A percentile compares a stretch with the other conserved stretches of the same genome.
Conservation (phyloP, 2,888 invertebrate species). For the Selenia dentaria region DNA sequence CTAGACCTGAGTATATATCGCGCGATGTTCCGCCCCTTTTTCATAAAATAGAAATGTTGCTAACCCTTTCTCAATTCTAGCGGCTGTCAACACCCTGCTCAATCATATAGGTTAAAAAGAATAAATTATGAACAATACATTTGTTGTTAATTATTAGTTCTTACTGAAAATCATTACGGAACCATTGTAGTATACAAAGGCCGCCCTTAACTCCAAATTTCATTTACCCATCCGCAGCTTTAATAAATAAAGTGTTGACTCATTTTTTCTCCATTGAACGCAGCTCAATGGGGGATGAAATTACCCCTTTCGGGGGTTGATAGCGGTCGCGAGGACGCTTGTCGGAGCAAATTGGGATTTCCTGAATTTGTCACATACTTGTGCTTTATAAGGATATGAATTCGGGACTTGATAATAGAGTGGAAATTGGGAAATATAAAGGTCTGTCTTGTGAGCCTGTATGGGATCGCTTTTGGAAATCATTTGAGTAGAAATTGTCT, state of each 20-base stretch:
- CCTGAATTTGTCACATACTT: constrained; percentile 29
- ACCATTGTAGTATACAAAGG: neutral
- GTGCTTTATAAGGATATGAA: constrained; percentile 10
- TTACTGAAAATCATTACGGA: no score
- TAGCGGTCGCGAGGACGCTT: constrained; percentile 25
- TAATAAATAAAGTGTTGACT: constrained; percentile 39
- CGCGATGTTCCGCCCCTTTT: no score
- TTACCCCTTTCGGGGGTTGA: constrained; percentile 38
- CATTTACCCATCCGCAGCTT: constrained; percentile 14
- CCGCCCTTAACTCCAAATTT: neutral
- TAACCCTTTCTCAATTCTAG: no score
- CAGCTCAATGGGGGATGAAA: constrained; percentile 40
- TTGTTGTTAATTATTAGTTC: no score
- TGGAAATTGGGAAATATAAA: neutral
- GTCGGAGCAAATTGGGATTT: constrained; percentile 22
- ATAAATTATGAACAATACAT: no score
- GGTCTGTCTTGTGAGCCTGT: no score
- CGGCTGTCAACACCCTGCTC: no score
- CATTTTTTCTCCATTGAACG: constrained; percentile 39
- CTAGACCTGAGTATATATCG: no score
- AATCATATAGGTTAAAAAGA: no score
- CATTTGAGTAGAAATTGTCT: no score
- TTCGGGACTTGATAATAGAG: neutral
- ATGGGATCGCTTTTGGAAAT: no score
- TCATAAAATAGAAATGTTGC: no score